Evolutionary conservation across 2,797 vertebrate species (phyloP).

Genomic region (Helicolenus hilgendorfi): DNA sequence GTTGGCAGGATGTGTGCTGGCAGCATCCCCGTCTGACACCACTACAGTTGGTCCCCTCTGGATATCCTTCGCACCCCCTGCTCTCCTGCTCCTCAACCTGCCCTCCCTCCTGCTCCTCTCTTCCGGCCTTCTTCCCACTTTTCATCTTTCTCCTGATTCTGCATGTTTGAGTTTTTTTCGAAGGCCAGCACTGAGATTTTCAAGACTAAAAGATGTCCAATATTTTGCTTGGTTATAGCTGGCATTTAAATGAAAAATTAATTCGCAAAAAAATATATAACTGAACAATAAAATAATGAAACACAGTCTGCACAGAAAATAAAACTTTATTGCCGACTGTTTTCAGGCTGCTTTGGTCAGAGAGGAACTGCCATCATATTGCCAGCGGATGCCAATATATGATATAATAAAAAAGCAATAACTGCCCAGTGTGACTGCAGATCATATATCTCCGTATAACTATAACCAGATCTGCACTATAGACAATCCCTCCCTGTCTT

Average conservation of each 20-base stretch:
- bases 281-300: conserved; percentile 61
- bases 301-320: conserved; percentile 62
- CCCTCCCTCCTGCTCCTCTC: conserved; percentile 14
- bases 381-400: conserved; percentile 65
- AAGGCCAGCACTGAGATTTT: not conserved
- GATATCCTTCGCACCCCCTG: conserved; percentile 62
- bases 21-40: conserved; percentile 78
- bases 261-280: conserved; percentile 31
- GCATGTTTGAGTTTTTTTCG: not conserved
- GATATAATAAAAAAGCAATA: conserved; percentile 69
- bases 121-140: conserved; percentile 25
- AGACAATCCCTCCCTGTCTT: not conserved
- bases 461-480: conserved; percentile 36
- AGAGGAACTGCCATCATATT: conserved; percentile 65
- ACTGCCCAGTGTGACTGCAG: conserved; percentile 24
- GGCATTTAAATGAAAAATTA: conserved; percentile 52
- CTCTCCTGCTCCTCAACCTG: conserved; percentile 51
- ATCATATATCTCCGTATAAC: conserved; percentile 50
- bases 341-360: conserved; percentile 62
- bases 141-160: conserved; percentile 1
- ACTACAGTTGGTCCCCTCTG: conserved; percentile 78
- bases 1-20: conserved; percentile 71
- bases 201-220: not conserved
- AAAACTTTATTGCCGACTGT: conserved; percentile 70
- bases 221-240: not conserved